These are phyloP conservation scores for Trogon melanurus DNA, from an alignment of 2,113 vertebrate species.

Conservation along the genomic window DNA sequence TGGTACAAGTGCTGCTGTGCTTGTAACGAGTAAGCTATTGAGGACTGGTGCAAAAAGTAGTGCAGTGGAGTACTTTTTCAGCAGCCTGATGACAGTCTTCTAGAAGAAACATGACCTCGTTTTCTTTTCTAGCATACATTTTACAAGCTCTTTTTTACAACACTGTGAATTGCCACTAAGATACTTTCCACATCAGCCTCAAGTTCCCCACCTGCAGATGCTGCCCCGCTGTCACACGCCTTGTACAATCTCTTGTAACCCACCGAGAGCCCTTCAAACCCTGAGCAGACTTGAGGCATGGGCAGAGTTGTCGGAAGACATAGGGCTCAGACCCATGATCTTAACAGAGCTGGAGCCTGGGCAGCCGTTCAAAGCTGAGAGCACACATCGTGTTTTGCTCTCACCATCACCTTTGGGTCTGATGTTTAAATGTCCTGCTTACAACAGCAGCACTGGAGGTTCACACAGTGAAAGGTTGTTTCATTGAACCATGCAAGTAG, in stretches of 20 bases:
- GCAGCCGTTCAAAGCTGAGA: not conserved
- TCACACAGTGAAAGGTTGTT: not conserved
- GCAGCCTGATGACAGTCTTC: not conserved
- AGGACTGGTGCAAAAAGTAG: not conserved
- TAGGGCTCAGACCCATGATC: not conserved
- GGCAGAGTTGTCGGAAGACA: not conserved
- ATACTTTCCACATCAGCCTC: slow-evolving; percentile 7
- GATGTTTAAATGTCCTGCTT: not conserved
- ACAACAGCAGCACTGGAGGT: not conserved
- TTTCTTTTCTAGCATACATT: slow-evolving; percentile 39
- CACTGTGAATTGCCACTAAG: slow-evolving; percentile 28
- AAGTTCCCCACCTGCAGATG: not conserved
- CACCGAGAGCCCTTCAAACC: not conserved
- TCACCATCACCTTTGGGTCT: not conserved
- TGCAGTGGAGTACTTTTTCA: slow-evolving; percentile 29
- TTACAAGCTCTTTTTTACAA: slow-evolving; percentile 37
- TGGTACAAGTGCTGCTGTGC: not conserved
- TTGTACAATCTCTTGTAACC: not conserved
- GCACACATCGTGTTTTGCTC: not conserved
- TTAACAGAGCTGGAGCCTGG: not conserved
- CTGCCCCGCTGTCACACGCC: not conserved
- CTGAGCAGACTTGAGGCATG: not conserved
- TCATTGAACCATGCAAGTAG: not conserved
- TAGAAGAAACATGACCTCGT: slow-evolving; percentile 38
- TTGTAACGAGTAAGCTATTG: not conserved